Base-by-base conservation (phyloP, 2,797 vertebrate species). In the Gymnoscopelus microlampas region DNA sequence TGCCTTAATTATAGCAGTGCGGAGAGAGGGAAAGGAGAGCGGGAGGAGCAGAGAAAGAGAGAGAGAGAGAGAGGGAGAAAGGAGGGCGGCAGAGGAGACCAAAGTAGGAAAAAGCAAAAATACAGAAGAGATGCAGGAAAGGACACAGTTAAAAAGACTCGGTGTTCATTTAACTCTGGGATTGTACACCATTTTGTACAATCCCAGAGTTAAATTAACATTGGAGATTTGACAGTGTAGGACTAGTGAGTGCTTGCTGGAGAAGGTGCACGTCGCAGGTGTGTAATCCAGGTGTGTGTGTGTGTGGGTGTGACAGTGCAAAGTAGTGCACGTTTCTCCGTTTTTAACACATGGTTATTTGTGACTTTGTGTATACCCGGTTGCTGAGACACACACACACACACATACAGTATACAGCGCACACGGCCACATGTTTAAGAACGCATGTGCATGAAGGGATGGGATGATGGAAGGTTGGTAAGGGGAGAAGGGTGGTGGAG, bases 1-100 rank as follows among this genome's bases (percentile, higher is more conserved):
- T 93, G 88, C 91, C 90, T 93, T 93, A 94, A 95, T 95, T 94
- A 94, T 91, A 93, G 91, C 84, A 71, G 78, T 79, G 82, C 66
- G n/a, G 79, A 70, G 80, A 84, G 73, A 70, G 78, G 77, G 77
- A 62, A 65, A 81, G 59, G n/a, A 70, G 64, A 61, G 60, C 5
- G 56, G 65, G 71, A 79, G 70, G 60, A 68, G 59, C 65, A 55
- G 66, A 44, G 44, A 55, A 35, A 65, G 53, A 47, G 10, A 23
- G 5, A 19, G 70, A 68, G 68, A 56, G 59, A 64, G 51, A 67
- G 53, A 53, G 58, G 66, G 53, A 64, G 44, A 50, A 5, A 48
- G 1, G 26, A 29, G 26, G 26, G 26, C 26, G 26, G 26, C 2
- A 6, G 32, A 35, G 6, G 32, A 5, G 32, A 35, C 1, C 5